phyloP scores from a whole-genome alignment of 2,888 invertebrate genomes.

The Caenorhabditis plicata region DNA sequence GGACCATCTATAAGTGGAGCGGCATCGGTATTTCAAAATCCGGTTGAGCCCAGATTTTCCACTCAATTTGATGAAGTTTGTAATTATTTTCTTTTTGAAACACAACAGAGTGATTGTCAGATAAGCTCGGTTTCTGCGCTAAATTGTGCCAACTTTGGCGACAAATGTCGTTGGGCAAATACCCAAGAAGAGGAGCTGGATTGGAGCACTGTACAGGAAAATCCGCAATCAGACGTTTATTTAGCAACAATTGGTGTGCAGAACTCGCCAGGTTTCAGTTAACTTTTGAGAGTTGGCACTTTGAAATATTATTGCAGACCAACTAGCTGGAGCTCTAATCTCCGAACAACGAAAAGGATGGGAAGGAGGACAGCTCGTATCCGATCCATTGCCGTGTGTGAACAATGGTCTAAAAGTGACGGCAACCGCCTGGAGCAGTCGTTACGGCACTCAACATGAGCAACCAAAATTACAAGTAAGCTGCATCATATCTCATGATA shows the following conservation, averaged over 20 bases:
- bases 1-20: slow-evolving; percentile 23
- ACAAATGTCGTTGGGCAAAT: slow-evolving; percentile 51
- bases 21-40: slow-evolving; percentile 21
- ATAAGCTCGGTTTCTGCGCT: slow-evolving; percentile 24
- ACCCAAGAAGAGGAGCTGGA: slow-evolving; percentile 53
- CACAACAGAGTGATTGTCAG: slow-evolving; percentile 3
- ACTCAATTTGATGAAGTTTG: slow-evolving; percentile 39
- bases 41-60: slow-evolving; percentile 33
- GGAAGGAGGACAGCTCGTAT: slow-evolving; percentile 52
- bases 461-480: slow-evolving; percentile 53
- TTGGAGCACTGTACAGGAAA: slow-evolving; percentile 37
- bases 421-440: slow-evolving; percentile 48
- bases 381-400: slow-evolving; percentile 48
- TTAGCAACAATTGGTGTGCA: slow-evolving; percentile 31
- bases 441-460: slow-evolving; percentile 29
- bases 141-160: slow-evolving; percentile 39
- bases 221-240: slow-evolving; percentile 32
- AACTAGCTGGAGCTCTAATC: slow-evolving; percentile 41
- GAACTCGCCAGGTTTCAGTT: slow-evolving; percentile 32
- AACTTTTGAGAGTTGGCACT: neutral
- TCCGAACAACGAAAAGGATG: slow-evolving; percentile 45
- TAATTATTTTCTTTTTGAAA: neutral
- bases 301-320: slow-evolving; percentile 22
- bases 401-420: slow-evolving; percentile 36
- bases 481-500: too few relatives aligned